Conservation (phyloP, 2,113 vertebrate genomes). For the Nannospalax galili region DNA sequence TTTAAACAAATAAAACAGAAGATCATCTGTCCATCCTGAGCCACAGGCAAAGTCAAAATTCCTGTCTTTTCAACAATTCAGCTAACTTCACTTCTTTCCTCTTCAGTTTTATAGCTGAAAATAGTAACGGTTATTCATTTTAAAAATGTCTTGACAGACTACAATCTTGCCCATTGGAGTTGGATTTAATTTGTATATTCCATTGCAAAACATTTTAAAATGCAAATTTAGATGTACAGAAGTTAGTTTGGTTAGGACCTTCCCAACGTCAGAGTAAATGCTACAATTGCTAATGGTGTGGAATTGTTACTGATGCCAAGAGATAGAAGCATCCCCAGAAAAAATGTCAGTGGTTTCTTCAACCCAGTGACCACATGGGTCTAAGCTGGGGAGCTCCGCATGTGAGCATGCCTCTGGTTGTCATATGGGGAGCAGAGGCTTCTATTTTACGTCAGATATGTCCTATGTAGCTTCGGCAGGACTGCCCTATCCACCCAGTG, state of each 20-base stretch:
- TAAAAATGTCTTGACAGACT: background rate
- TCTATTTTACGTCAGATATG: background rate
- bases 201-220: slow-evolving; percentile 47
- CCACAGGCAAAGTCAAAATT: background rate
- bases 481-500: too few species aligned
- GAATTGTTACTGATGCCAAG: background rate
- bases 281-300: background rate
- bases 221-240: background rate
- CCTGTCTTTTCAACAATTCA: background rate
- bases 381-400: background rate
- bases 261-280: background rate
- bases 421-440: too few species aligned
- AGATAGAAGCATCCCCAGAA: background rate
- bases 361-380: background rate
- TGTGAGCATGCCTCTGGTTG: background rate
- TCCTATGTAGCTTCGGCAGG: background rate
- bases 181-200: slow-evolving; percentile 32
- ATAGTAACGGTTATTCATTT: background rate
- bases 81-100: background rate
- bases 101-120: background rate
- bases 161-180: background rate
- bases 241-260: background rate
- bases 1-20: background rate
- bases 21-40: background rate
- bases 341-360: background rate